Base-by-base conservation (phyloP, 2,888 invertebrate genomes). In the Polydrusus pterygomalis region DNA sequence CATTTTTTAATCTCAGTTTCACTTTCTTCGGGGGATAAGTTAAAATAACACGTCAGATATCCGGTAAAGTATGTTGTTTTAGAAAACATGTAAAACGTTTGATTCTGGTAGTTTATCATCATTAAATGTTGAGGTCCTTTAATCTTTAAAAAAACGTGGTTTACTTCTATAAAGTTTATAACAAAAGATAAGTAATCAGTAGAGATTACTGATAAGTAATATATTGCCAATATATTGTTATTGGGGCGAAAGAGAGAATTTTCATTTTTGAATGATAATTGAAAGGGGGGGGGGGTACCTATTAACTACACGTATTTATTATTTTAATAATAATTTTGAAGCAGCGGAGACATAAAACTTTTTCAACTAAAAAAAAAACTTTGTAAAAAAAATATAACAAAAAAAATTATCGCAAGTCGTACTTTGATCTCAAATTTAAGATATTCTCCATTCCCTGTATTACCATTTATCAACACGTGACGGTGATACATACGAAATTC, bases 1-100 rank as follows among this genome's bases (percentile, higher is more conserved):
- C 74, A 67, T 70, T 74, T 77, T 77, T 77, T 70, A 68, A 18
- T 40, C 20, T 38, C 45, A 2, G 45, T 30, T 63, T 63, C 17
- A 38, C 38, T 60, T 60, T 17, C 58, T 60, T 56, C 18, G 17
- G 38, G 58, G 58, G 58, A 60, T 60, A 60, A 60, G 58, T 60
- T 60, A 18, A 38, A 60, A 60, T 60, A 60, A 60, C 58, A 60
- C 34, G 58, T 58, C 58, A 38, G 58, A 58, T 58, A 13, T 58
- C 58, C 58, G 58, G 11, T 60, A 38, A 60, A 60, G 58, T 38
- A 38, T 60, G 58, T 60, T 60, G 58, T 60, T 60, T 60, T 60
- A 38, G 58, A 30, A 38, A 60, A 47, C 25, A 60, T 5, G 30
- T 60, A 9, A 38, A 60, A 25, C 17, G 18, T 18, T 60, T 60